Evolutionary conservation across 2,888 invertebrate species (phyloP), one percentile per base, ranked within the genome.

Genomic region (Pollenia angustigena): DNA sequence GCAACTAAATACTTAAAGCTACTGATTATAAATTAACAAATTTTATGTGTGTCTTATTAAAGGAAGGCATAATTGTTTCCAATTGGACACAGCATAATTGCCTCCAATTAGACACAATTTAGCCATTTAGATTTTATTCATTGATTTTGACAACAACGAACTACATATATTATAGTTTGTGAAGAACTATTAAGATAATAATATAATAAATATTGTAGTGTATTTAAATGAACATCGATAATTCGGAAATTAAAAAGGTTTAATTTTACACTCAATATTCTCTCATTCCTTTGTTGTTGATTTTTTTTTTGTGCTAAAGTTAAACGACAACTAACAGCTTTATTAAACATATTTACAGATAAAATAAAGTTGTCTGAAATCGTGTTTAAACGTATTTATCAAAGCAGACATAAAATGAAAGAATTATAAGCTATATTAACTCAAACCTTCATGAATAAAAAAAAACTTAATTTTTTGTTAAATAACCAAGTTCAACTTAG

Each of bases 1-100:
- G 71, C 52, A 80, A 79, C 75, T 58, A 71, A 81, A 76, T 76
- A 71, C 83, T 83, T 86, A 83, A 60, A 76, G 71, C 76, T 87
- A 81, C 58, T 76, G 54, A 76, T 83, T 83, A 81, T 72, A 83
- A 83, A 83, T 80, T 83, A 83, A 87, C 79, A 86, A 85, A 64
- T 82, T 82, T 11, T 78, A 68, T 81, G 60, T 74, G 23, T 75
- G 50, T 84, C 78, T 78, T 75, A 18, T 42, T 76, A 6, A 50
- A 18, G 32, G 48, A 62, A 16, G 50, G 48, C 46, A 42, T n/a
- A 32, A 8, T 12, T 16, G 18, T 12, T 54, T 18, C 18, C 18
- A 23, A 2, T 23, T 23, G 18, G 18, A 23, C 18, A 32, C 32
- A 6, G 32, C 4, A 32, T 32, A 48, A 68, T 8, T 48, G 11